Evolutionary conservation across 2,113 vertebrate species (phyloP).

Genomic region (Lipophrys pholis): DNA sequence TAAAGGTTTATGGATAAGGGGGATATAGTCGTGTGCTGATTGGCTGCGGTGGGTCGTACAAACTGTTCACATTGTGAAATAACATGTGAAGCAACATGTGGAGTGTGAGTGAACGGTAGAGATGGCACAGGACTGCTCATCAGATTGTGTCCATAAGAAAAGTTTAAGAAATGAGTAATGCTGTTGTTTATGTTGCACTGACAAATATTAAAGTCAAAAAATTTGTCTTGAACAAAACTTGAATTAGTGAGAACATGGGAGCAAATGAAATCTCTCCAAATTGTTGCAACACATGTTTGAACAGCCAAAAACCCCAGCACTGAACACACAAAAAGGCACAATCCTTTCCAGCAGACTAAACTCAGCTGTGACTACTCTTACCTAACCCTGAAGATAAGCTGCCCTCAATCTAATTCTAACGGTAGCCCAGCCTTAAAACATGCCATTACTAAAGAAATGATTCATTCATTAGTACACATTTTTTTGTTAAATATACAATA

Average conservation of each 20-base stretch:
- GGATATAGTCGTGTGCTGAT: constrained; percentile 64
- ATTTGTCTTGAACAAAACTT: neutral
- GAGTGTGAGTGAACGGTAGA: constrained; percentile 6
- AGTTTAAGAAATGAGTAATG: neutral
- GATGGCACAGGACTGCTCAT: constrained; percentile 1
- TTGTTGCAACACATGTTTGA: constrained; percentile 31
- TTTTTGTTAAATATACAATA: no score
- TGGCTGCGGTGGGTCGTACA: constrained; percentile 47
- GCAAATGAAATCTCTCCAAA: neutral
- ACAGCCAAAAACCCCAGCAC: constrained; percentile 4
- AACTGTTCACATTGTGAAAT: constrained; percentile 68
- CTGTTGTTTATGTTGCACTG: neutral
- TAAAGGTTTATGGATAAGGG: constrained; percentile 45
- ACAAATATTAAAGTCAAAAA: neutral
- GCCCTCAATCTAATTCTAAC: no score
- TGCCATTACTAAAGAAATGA: no score
- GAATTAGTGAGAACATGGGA: neutral
- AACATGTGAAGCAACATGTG: constrained; percentile 20
- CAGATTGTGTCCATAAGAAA: neutral
- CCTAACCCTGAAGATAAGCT: no score
- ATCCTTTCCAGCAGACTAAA: no score
- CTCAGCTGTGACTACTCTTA: no score
- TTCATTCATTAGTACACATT: no score
- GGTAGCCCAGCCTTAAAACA: no score
- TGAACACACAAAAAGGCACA: no score